Conservation (phyloP, 1,140 invertebrate genomes). For the Drosophila sp. region DNA sequence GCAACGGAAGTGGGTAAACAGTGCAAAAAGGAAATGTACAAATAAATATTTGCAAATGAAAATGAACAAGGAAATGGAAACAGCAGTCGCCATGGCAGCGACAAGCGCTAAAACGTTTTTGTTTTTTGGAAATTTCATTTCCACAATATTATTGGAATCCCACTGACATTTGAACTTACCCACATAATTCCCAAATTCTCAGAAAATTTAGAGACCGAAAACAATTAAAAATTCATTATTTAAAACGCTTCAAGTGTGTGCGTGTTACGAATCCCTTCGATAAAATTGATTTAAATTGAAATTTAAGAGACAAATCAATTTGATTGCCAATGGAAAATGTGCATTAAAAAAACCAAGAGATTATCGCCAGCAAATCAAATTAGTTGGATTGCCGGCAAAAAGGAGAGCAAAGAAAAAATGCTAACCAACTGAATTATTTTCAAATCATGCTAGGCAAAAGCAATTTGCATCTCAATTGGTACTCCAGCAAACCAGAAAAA, state of each 20-base stretch:
- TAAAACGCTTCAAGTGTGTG: no score
- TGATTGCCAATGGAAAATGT: conserved; percentile 2
- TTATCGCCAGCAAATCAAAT: conserved; percentile 68
- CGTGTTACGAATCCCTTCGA: no score
- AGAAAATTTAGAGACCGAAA: background rate
- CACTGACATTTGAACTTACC: background rate
- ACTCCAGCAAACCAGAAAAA: conserved; percentile 38
- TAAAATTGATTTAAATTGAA: background rate
- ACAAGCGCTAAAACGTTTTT: conserved; percentile 66
- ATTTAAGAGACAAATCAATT: conserved; percentile 3
- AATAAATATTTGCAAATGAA: conserved; percentile 80
- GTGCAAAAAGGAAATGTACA: conserved; percentile 66
- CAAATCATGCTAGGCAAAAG: conserved; percentile 73
- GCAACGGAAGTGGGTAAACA: conserved; percentile 70
- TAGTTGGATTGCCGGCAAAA: conserved; percentile 41
- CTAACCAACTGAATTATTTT: conserved; percentile 74
- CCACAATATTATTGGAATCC: conserved; percentile 10
- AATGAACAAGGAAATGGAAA: conserved; percentile 71
- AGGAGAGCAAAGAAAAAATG: conserved; percentile 36
- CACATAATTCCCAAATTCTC: background rate
- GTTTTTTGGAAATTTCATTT: conserved; percentile 2
- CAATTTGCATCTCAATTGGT: conserved; percentile 78
- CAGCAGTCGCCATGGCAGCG: conserved; percentile 53
- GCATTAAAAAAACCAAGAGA: conserved; percentile 29
- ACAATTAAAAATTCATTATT: background rate